Percentiles rank a stretch among this genome's conserved stretches.
Conservation (phyloP, 1,140 invertebrate genomes). For the Drosophila arawakana region DNA sequence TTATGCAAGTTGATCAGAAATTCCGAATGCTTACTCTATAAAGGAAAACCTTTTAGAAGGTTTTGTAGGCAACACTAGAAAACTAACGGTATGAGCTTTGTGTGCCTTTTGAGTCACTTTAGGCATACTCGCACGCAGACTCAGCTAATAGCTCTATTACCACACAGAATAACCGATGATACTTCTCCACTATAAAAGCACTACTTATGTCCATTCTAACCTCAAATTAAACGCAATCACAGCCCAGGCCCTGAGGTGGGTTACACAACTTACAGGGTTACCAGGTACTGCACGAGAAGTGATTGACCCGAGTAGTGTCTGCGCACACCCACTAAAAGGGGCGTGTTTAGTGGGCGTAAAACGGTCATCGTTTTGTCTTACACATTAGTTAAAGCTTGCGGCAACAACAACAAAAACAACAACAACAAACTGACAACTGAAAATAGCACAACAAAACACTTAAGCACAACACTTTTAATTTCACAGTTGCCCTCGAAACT, state of each 20-base stretch:
- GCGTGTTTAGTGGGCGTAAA: neutral
- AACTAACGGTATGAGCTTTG: too few relatives aligned
- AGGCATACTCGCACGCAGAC: too few relatives aligned
- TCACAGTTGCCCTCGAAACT: constrained; percentile 48
- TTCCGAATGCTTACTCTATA: too few relatives aligned
- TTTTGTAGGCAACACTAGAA: too few relatives aligned
- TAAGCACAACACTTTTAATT: constrained; percentile 81
- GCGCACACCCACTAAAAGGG: constrained; percentile 21
- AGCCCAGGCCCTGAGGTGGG: neutral
- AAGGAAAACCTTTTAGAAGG: too few relatives aligned
- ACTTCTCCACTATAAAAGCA: neutral
- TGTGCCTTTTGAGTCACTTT: too few relatives aligned
- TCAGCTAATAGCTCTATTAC: too few relatives aligned
- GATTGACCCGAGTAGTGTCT: constrained; percentile 69
- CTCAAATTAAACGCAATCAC: constrained; percentile 47
- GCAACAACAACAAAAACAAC: constrained; percentile 52
- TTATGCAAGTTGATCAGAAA: too few relatives aligned
- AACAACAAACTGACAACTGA: constrained; percentile 35
- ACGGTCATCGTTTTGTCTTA: constrained; percentile 62
- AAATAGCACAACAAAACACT: constrained; percentile 76
- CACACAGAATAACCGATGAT: too few relatives aligned
- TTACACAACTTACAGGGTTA: neutral
- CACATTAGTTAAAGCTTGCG: constrained; percentile 74
- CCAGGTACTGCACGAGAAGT: constrained; percentile 19
- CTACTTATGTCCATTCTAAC: constrained; percentile 12